These are phyloP conservation scores for Cyprinodon tularosa DNA, from an alignment of 2,113 vertebrate species.

Conservation along the genomic window DNA sequence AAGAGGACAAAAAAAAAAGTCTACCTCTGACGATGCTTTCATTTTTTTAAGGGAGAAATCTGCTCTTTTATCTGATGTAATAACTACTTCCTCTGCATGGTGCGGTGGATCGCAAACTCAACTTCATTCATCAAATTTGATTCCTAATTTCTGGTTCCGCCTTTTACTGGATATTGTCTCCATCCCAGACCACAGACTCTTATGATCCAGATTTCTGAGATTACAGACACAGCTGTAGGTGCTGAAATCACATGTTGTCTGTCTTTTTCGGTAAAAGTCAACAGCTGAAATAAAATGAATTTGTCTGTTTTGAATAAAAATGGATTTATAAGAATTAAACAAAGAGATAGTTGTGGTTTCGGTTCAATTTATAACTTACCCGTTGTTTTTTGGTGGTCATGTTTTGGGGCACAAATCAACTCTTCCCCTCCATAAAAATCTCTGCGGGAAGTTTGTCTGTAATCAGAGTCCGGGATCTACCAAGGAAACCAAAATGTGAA, in stretches of 20 bases:
- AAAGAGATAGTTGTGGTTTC: neutral
- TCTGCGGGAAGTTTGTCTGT: neutral
- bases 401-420: neutral
- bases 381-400: neutral
- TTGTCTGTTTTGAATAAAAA: neutral
- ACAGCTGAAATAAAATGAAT: neutral
- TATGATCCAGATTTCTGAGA: neutral
- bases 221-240: too few relatives aligned
- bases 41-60: neutral
- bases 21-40: neutral
- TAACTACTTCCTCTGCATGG: neutral
- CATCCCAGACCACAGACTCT: neutral
- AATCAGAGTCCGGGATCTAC: neutral
- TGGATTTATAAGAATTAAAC: too few relatives aligned
- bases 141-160: neutral
- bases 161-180: neutral
- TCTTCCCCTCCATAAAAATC: neutral
- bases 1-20: conserved; percentile 26
- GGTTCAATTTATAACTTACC: neutral
- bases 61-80: neutral
- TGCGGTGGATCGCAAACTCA: neutral
- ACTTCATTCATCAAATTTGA: neutral
- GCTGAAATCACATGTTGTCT: too few relatives aligned
- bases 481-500: neutral
- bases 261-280: too few relatives aligned